Base-by-base conservation (phyloP, 2,888 invertebrate genomes). In the Acronicta aceris region DNA sequence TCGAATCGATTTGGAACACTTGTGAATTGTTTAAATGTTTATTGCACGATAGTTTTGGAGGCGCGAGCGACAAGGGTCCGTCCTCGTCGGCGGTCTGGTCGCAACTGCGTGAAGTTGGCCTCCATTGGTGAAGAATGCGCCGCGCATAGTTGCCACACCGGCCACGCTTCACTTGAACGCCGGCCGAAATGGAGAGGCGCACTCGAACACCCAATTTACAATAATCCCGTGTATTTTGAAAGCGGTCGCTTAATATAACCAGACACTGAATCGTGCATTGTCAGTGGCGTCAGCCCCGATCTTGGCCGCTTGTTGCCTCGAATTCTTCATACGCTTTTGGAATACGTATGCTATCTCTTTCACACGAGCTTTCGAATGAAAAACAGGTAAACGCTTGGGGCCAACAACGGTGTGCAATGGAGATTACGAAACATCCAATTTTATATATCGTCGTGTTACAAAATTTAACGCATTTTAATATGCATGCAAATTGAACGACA, bases 61-160 rank as follows among this genome's bases (percentile, higher is more conserved):
- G 78, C 78, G 69, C 85, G 86, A 78, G 85, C 87, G 83, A 76
- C 90, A 82, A 81, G 84, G 85, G 87, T 90, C 91, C 89, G 81
- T 77, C 90, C 78, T 82, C 77, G 61, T 62, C 82, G 86, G 76
- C 81, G 85, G 85, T 89, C 87, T 85, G 87, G 84, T 87, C 87
- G 88, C 88, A 92, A 94, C 94, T 94, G 91, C 89, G 84, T 92
- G 93, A 93, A 93, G 94, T 93, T 89, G 82, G 83, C 82, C 76
- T 84, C 88, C 90, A 90, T 90, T 90, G 92, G 92, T 90, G 88
- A 91, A 90, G 93, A 92, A 90, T 94, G 94, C 93, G 93, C 92
- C 82, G 93, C 94, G 94, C 94, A 94, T 91, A 89, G 93, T 92
- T 90, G 93, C 92, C 89, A 89, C 92, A 89, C 92, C 91, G 91